Evolutionary conservation across 1,140 invertebrate species (phyloP), one percentile per base, ranked within the genome.

Genomic region (Dermatophagoides farinae): DNA sequence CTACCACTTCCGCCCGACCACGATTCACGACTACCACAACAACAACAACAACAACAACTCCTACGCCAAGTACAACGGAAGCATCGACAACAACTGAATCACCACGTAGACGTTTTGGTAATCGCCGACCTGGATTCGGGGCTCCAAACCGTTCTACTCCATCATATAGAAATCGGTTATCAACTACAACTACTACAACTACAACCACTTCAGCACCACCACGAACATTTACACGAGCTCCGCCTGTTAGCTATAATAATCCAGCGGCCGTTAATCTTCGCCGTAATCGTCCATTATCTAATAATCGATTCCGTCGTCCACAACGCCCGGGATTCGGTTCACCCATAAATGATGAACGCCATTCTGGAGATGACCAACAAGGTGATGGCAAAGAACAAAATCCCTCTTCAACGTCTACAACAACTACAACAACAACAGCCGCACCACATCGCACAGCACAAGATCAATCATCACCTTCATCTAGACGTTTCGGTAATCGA

Each of bases 31-130:
- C 61, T 1, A 53, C 60, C 16, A 51, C 37, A 14, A 47, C 51
- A 12, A 20, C 60, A n/a, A 44, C 50, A 14, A 51, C 58, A 11
- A 60, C 60, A 31, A 47, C 60, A 14, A 50, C 51, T n/a, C 1
- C 37, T 9, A 12, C 53, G 12, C 20, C 49, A 4, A 31, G 31
- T 31, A 31, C 31, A 1, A 16, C 20, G 1, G 46, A 60, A 38
- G 57, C n/a, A 39, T 9, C 31, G 12, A 18, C 16, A 50, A 16
- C 31, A 12, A 18, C 16, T 50, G 23, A 31, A 22, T 16, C 60
- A n/a, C 1, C 23, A 18, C 47, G 53, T 61, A 38, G 46, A 20
- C 49, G 51, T 37, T 62, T 62, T 25, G 61, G 61, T 51, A 18
- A 58, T 25, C 60, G 61, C 25, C 52, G 60, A 31, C 60, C 51